phyloP scores from a whole-genome alignment of 2,797 vertebrate species.

The Brachyalestes nurse region DNA sequence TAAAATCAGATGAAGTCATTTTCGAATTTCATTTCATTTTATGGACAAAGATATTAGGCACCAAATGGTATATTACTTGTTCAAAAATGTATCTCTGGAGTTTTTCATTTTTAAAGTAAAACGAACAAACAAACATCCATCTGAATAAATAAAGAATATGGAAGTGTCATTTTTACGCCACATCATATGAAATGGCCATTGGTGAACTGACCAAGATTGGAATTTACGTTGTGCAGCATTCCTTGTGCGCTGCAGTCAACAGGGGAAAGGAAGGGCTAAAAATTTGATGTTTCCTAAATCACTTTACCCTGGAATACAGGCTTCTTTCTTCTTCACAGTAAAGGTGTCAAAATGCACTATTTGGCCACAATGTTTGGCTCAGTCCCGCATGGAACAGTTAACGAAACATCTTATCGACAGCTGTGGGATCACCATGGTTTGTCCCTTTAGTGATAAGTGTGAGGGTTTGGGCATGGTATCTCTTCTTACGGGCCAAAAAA shows the following conservation, averaged over 20 bases:
- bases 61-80: not conserved
- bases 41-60: not conserved
- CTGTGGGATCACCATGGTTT: constrained; percentile 4
- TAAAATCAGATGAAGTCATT: not conserved
- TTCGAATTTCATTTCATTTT: not conserved
- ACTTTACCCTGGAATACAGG: not conserved
- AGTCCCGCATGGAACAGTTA: constrained; percentile 15
- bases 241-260: not conserved
- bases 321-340: not conserved
- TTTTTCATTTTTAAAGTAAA: not conserved
- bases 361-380: not conserved
- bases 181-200: not conserved
- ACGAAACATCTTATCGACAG: constrained; percentile 21
- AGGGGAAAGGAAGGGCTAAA: too few relatives aligned
- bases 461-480: not conserved
- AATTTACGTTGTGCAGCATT: not conserved
- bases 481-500: not conserved
- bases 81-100: not conserved
- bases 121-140: not conserved
- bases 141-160: not conserved
- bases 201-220: not conserved
- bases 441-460: constrained; percentile 1
- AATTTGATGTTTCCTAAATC: not conserved
- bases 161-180: not conserved
- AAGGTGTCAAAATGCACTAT: constrained; percentile 6